Evolutionary conservation across 2,888 invertebrate genomes (phyloP).

Genomic region (Pomacea canaliculata): DNA sequence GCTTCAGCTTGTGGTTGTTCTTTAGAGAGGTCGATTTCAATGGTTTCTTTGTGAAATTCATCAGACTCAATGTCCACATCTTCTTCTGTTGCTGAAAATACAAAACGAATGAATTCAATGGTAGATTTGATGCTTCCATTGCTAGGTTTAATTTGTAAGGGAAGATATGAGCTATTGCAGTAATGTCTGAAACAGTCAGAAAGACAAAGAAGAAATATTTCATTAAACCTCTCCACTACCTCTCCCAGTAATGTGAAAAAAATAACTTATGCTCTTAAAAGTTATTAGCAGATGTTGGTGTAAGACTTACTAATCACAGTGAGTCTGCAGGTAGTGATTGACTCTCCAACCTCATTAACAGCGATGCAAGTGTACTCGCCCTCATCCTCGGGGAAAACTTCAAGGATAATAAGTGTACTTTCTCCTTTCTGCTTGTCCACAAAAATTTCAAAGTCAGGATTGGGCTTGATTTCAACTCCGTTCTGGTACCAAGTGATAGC

Average conservation of each 20-base stretch:
- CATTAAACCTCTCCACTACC: no score
- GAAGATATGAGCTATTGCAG: neutral
- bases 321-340: conserved; percentile 85
- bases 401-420: conserved; percentile 89
- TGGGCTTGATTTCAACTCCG: conserved; percentile 69
- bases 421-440: conserved; percentile 80
- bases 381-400: conserved; percentile 99
- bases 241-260: no score
- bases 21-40: conserved; percentile 53
- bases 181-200: neutral
- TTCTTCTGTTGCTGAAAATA: conserved; percentile 23
- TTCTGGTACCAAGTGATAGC: conserved; percentile 70
- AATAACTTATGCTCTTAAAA: neutral
- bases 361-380: conserved; percentile 95
- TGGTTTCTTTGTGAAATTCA: conserved; percentile 57
- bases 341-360: conserved; percentile 86
- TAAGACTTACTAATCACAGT: conserved; percentile 67
- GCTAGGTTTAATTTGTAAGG: no score
- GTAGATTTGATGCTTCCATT: no score
- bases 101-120: neutral
- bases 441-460: conserved; percentile 67
- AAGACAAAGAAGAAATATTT: no score
- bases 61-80: conserved; percentile 36
- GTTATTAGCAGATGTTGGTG: neutral
- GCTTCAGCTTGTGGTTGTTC: conserved; percentile 26